Evolutionary conservation across 2,113 vertebrate species (phyloP), one percentile per base, ranked within the genome.

Genomic region (Morone chrysops): DNA sequence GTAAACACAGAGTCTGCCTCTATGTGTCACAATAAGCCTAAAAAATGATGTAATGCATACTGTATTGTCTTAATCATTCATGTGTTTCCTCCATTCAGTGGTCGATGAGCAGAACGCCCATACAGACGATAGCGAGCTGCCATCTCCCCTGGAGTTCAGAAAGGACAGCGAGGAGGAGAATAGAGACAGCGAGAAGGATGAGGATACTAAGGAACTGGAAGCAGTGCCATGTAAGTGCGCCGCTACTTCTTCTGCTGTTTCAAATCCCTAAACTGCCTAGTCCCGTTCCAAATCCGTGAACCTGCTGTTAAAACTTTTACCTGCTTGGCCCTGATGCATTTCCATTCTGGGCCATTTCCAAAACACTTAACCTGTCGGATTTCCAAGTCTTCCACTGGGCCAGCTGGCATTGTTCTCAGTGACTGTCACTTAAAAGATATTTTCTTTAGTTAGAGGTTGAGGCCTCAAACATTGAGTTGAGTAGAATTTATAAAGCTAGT

Each of bases 31-130:
- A 31, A 31, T 31, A 31, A 31, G 31, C 31, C 31, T 3, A 31
- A 31, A 31, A 31, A 31, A 31, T 17, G 11, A 2, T n/a, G 43
- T 38, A 36, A 20, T 13, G 7, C 25, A 14, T 6, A 38, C 17
- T 22, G 13, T 31, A 1, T 1, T 38, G n/a, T 31, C 31, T 38
- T 47, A 41, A 16, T 18, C 16, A 16, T 8, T 17, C 22, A n/a
- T 18, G 0, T 43, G 45, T 50, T 47, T 48, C 13, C 14, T 70
- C 5, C 48, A 0, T 66, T 6, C 87, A 99, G 98, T 97, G 92
- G 96, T 98, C 51, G 98, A 99, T 72, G 98, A 99, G 82, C 97
- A 98, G 92, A 97, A 97, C 67, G 91, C 95, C 67, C 96, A 97
- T 7, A 90, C 92, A 1, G 96, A 97, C 77, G 97, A 97, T 53